A percentile compares a stretch with the other conserved stretches of the same genome.
phyloP scores from a whole-genome alignment of 2,888 invertebrate genomes.

The Neoscelio sp. region DNA sequence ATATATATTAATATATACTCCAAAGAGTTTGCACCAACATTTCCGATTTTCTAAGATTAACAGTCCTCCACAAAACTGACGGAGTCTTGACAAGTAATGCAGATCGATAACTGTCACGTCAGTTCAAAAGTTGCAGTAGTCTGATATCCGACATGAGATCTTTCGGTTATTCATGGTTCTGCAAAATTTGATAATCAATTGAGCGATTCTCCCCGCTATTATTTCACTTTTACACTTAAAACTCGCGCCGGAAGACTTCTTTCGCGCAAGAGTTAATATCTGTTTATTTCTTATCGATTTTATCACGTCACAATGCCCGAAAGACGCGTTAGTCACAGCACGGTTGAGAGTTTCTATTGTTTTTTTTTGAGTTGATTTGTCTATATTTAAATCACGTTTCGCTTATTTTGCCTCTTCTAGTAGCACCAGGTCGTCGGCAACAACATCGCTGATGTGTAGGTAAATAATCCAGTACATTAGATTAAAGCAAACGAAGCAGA shows the following conservation, averaged over 20 bases:
- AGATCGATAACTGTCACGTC: conserved; percentile 42
- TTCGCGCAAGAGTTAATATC: conserved; percentile 54
- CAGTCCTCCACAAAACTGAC: conserved; percentile 20
- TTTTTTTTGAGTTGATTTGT: conserved; percentile 65
- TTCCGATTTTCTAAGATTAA: conserved; percentile 30
- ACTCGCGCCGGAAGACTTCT: conserved; percentile 62
- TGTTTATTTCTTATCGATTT: conserved; percentile 13
- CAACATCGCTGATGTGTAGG: conserved; percentile 97
- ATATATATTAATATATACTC: conserved; percentile 45
- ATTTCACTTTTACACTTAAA: conserved; percentile 35
- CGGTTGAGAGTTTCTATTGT: conserved; percentile 67
- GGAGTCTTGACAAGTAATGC: conserved; percentile 29
- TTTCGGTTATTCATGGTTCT: conserved; percentile 46
- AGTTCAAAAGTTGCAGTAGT: conserved; percentile 57
- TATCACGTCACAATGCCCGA: conserved; percentile 71
- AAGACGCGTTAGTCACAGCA: conserved; percentile 76
- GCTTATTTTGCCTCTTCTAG: conserved; percentile 81
- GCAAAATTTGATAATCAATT: conserved; percentile 62
- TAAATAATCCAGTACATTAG: conserved; percentile 99
- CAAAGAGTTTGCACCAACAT: conserved; percentile 39
- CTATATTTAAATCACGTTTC: conserved; percentile 42
- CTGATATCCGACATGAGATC: conserved; percentile 57
- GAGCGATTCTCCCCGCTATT: conserved; percentile 41
- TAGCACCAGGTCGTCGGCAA: conserved; percentile 94
- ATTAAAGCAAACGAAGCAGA: conserved; percentile 99